Percentiles rank a stretch among this genome's conserved stretches.
Conservation (phyloP, 1,140 invertebrate genomes). For the Oedothorax gibbosus region DNA sequence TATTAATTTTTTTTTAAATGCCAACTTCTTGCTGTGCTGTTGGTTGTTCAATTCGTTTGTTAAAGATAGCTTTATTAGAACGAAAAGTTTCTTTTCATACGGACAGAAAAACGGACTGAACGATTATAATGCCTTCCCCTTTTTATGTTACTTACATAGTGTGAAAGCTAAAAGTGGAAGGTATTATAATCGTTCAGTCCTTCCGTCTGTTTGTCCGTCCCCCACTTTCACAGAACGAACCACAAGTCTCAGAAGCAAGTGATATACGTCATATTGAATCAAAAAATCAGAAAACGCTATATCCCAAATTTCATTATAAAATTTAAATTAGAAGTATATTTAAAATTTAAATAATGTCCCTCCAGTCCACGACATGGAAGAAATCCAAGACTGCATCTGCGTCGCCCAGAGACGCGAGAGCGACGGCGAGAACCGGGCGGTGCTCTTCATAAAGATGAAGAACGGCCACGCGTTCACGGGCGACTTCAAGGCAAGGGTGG, state of each 20-base stretch:
- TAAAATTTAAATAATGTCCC: background rate
- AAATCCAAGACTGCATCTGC: slow-evolving; percentile 38
- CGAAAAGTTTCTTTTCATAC: no score
- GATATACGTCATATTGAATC: background rate
- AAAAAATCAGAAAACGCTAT: background rate
- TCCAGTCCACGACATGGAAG: slow-evolving; percentile 38
- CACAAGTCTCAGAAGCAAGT: background rate
- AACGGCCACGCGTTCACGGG: slow-evolving; percentile 7
- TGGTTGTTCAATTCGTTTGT: no score
- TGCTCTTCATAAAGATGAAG: slow-evolving; percentile 38
- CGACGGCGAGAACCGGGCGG: slow-evolving; percentile 15
- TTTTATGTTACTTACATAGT: no score
- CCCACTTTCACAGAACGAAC: no score
- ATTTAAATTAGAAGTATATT: background rate
- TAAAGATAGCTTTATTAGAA: no score
- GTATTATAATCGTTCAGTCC: background rate
- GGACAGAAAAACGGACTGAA: no score
- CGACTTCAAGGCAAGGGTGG: slow-evolving; percentile 9
- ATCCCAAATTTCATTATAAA: background rate
- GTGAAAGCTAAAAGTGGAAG: no score
- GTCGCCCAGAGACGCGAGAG: background rate
- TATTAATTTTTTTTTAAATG: no score
- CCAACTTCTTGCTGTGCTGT: no score
- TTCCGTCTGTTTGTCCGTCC: no score
- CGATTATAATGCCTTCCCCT: no score